phyloP scores from a whole-genome alignment of 2,113 vertebrate genomes.

The Salvelinus namaycush region DNA sequence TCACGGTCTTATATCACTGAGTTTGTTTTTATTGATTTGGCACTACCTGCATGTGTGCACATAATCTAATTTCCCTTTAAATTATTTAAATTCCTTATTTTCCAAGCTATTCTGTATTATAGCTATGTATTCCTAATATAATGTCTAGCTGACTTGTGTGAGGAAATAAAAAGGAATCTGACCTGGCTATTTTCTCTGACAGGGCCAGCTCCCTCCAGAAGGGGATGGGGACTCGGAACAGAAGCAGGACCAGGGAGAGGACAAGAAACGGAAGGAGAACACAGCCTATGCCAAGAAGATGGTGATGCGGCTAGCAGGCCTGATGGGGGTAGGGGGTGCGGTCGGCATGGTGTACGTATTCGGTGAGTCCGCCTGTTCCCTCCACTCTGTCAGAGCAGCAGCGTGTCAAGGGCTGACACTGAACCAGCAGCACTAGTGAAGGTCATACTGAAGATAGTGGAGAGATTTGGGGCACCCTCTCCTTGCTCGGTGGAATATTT shows the following conservation, averaged over 20 bases:
- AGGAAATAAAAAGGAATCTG: too few species aligned
- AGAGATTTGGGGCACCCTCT: neutral
- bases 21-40: too few species aligned
- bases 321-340: slow-evolving; percentile 79
- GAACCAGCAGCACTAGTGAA: neutral
- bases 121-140: too few species aligned
- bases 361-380: slow-evolving; percentile 69
- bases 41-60: too few species aligned
- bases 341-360: slow-evolving; percentile 85
- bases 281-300: slow-evolving; percentile 85
- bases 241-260: slow-evolving; percentile 61
- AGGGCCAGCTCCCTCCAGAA: slow-evolving; percentile 61
- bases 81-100: too few species aligned
- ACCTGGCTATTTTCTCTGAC: neutral
- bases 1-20: too few species aligned
- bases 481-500: neutral
- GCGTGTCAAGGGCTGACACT: neutral
- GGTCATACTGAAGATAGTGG: neutral
- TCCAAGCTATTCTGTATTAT: too few species aligned
- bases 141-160: too few species aligned
- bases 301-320: slow-evolving; percentile 79
- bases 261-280: slow-evolving; percentile 82
- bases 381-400: neutral
- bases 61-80: too few species aligned
- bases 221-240: slow-evolving; percentile 53